A percentile compares a stretch with the other conserved stretches of the same genome.
These are phyloP conservation scores for Athrips mouffetella DNA, from an alignment of 2,888 invertebrate species.

Conservation along the genomic window DNA sequence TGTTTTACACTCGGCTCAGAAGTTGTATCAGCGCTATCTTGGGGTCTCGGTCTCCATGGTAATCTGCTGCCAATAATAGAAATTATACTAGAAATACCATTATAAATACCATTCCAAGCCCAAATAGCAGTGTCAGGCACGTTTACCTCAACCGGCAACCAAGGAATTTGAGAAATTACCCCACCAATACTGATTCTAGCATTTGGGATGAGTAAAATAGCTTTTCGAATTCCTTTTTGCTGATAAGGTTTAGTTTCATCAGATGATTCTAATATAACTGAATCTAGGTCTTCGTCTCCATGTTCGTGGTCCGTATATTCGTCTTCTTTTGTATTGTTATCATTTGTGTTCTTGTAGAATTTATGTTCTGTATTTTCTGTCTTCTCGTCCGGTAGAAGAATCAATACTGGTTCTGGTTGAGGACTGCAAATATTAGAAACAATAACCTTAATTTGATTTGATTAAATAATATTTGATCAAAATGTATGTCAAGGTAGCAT, in stretches of 20 bases:
- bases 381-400: constrained; percentile 39
- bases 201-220: constrained; percentile 38
- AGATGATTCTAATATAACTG: constrained; percentile 51
- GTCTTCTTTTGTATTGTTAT: constrained; percentile 22
- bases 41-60: constrained; percentile 41
- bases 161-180: constrained; percentile 73
- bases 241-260: constrained; percentile 20
- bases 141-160: constrained; percentile 81
- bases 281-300: constrained; percentile 38
- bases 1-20: constrained; percentile 34
- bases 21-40: constrained; percentile 3
- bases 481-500: background rate
- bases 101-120: constrained; percentile 54
- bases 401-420: constrained; percentile 39
- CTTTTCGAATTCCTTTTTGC: constrained; percentile 25
- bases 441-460: background rate
- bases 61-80: constrained; percentile 52
- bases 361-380: background rate
- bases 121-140: constrained; percentile 78
- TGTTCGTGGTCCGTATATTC: constrained; percentile 29
- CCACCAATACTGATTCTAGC: constrained; percentile 56
- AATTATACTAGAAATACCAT: constrained; percentile 50
- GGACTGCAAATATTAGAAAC: constrained; percentile 29
- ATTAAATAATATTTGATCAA: background rate
- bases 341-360: constrained; percentile 13